Percentiles rank a stretch among this genome's conserved stretches.
Conservation (phyloP, 37 sponge, comb jelly and placozoan genomes). For the Lycopodina hypogea region DNA sequence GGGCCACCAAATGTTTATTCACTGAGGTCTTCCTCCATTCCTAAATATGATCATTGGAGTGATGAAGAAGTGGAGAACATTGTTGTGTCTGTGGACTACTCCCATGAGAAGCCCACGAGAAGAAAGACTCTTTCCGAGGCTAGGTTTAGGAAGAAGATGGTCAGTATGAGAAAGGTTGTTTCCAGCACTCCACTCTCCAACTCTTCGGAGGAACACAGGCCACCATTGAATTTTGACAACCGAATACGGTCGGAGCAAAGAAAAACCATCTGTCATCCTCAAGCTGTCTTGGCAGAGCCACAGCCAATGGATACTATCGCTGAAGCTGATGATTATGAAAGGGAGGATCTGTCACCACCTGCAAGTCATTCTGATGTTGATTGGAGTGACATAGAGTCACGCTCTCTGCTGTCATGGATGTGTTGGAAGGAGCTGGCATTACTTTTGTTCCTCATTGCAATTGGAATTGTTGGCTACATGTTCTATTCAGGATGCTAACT, state of each 20-base stretch:
- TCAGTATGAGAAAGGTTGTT: neutral
- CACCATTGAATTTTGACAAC: neutral
- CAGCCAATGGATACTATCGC: neutral
- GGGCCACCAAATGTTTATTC: neutral
- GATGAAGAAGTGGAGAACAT: neutral
- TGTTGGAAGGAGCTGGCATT: constrained; percentile 28
- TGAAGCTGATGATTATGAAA: neutral
- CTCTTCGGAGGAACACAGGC: neutral
- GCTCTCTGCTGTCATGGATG: neutral
- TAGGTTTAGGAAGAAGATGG: neutral
- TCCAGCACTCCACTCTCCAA: constrained; percentile 21
- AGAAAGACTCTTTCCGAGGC: constrained; percentile 25
- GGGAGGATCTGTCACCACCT: neutral
- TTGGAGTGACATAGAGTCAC: neutral
- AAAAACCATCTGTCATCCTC: neutral
- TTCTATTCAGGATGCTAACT: constrained; percentile 14
- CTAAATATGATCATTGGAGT: neutral
- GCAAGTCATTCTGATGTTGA: neutral
- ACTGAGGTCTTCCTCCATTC: neutral
- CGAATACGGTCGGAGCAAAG: neutral
- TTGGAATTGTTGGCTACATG: constrained; percentile 16
- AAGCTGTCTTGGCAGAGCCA: neutral
- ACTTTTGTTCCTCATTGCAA: constrained; percentile 7
- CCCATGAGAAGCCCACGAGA: neutral
- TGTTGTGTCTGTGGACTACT: neutral